phyloP scores from a whole-genome alignment of 2,888 invertebrate genomes.

The Seira musarum region DNA sequence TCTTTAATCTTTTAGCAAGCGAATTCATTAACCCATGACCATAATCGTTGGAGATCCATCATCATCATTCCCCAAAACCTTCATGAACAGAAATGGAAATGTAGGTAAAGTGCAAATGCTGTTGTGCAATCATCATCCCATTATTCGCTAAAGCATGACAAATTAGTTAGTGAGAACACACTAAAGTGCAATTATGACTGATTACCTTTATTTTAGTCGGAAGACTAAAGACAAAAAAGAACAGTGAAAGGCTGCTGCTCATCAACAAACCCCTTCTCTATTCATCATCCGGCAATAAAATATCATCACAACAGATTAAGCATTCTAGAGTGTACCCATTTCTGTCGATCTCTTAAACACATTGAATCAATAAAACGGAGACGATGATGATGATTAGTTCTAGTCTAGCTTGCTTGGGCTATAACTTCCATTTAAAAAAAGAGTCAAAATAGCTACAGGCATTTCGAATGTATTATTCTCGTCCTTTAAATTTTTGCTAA shows the following conservation, averaged over 20 bases:
- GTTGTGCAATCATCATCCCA: not conserved
- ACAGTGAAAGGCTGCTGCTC: not conserved
- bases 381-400: not conserved
- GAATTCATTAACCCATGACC: slow-evolving; percentile 2
- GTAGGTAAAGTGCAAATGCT: slow-evolving; percentile 10
- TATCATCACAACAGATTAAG: not conserved
- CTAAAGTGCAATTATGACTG: not conserved
- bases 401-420: not conserved
- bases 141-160: not conserved
- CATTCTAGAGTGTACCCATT: not conserved
- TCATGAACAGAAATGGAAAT: not conserved
- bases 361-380: not conserved
- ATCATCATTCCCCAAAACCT: not conserved
- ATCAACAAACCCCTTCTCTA: not conserved
- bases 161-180: not conserved
- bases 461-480: not conserved
- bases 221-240: not conserved
- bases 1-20: not conserved
- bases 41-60: slow-evolving; percentile 3
- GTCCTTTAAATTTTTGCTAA: not conserved
- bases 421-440: not conserved
- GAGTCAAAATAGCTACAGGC: not conserved
- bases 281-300: not conserved
- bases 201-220: not conserved
- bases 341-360: not conserved